Percentiles rank a stretch among this genome's conserved stretches.
Conservation (phyloP, 2,888 invertebrate species). For the Meta bourneti region DNA sequence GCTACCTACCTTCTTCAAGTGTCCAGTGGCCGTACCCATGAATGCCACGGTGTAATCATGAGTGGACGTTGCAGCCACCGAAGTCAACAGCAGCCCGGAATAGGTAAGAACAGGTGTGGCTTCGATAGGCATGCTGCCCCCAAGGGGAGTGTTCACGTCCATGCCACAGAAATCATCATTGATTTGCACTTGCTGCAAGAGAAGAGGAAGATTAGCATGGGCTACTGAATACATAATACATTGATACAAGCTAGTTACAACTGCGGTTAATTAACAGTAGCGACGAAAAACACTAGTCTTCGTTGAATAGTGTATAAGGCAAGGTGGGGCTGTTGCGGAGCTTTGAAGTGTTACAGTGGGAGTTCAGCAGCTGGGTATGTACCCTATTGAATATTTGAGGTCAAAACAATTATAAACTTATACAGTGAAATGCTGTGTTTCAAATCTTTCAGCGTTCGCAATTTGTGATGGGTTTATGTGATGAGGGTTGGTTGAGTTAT, state of each 20-base stretch:
- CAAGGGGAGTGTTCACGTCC: conserved; percentile 96
- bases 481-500: too few relatives aligned
- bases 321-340: background rate
- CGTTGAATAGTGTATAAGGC: background rate
- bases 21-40: conserved; percentile 94
- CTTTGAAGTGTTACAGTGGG: background rate
- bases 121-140: conserved; percentile 93
- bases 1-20: conserved; percentile 90
- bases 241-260: background rate
- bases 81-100: conserved; percentile 88
- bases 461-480: too few relatives aligned
- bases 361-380: background rate
- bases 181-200: conserved; percentile 89
- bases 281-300: background rate
- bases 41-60: conserved; percentile 98
- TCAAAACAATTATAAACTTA: background rate
- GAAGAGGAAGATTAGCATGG: background rate
- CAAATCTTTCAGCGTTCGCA: too few relatives aligned
- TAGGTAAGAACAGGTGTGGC: conserved; percentile 92
- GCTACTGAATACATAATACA: background rate
- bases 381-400: background rate
- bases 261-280: background rate
- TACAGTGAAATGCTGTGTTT: too few relatives aligned
- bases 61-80: conserved; percentile 96
- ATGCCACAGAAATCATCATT: conserved; percentile 97